These are phyloP conservation scores for Chydorus sphaericus DNA, from an alignment of 2,888 invertebrate genomes.

Conservation along the genomic window DNA sequence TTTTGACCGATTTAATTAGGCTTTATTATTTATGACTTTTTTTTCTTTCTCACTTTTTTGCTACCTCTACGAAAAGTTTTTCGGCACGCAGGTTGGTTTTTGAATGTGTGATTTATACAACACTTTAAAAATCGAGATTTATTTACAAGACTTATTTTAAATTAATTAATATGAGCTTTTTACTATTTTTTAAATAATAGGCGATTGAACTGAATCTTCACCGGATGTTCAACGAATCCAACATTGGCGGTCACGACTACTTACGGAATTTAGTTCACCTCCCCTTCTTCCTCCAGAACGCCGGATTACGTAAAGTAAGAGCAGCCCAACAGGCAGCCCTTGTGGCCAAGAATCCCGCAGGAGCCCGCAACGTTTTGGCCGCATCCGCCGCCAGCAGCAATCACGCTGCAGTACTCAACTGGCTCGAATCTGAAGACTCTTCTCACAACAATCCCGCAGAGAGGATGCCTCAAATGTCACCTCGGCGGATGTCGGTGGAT, in stretches of 20 bases:
- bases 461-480: conserved; percentile 40
- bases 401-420: conserved; percentile 11
- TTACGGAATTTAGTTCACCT: conserved; percentile 90
- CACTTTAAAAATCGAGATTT: too few relatives aligned
- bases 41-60: neutral
- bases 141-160: neutral
- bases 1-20: neutral
- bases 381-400: conserved; percentile 5
- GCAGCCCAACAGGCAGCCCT: conserved; percentile 66
- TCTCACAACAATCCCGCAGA: neutral
- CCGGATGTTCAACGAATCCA: conserved; percentile 72
- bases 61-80: conserved; percentile 13
- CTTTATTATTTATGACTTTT: neutral
- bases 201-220: conserved; percentile 81
- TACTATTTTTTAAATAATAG: conserved; percentile 31
- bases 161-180: conserved; percentile 4
- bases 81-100: conserved; percentile 4
- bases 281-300: conserved; percentile 95
- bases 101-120: too few relatives aligned
- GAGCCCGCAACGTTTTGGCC: conserved; percentile 22
- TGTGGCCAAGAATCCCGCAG: conserved; percentile 26
- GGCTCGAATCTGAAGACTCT: conserved; percentile 13
- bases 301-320: conserved; percentile 77
- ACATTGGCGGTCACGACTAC: conserved; percentile 88
- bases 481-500: conserved; percentile 59